A percentile compares a stretch with the other conserved stretches of the same genome.
phyloP scores from a whole-genome alignment of 2,797 vertebrate species.

The Fistularia commersonii region DNA sequence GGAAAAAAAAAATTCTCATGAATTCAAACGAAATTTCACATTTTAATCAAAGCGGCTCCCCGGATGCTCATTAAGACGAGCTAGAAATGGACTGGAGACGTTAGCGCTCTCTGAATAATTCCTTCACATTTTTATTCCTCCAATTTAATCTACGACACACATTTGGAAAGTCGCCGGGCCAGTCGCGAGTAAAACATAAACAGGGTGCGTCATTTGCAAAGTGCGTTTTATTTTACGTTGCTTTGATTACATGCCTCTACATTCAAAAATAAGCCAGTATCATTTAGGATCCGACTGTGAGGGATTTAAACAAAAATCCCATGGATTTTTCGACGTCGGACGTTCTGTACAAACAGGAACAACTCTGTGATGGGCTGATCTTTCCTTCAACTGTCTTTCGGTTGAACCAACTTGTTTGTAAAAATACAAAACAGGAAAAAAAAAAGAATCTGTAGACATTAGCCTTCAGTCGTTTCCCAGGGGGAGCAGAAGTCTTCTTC shows the following conservation, averaged over 20 bases:
- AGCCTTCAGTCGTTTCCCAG: slow-evolving; percentile 74
- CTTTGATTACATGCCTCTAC: slow-evolving; percentile 84
- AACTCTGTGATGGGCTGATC: slow-evolving; percentile 70
- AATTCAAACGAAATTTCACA: too few species aligned
- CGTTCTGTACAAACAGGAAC: slow-evolving; percentile 79
- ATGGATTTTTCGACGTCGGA: slow-evolving; percentile 67
- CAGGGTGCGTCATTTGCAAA: slow-evolving; percentile 76
- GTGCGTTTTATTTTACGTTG: slow-evolving; percentile 83
- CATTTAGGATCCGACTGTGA: slow-evolving; percentile 74
- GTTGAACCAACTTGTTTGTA: slow-evolving; percentile 73
- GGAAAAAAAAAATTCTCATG: neutral
- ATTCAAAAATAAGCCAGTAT: slow-evolving; percentile 82
- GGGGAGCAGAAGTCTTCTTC: slow-evolving; percentile 67
- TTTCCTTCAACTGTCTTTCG: slow-evolving; percentile 77
- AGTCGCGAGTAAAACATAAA: slow-evolving; percentile 72
- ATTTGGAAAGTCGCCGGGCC: slow-evolving; percentile 46
- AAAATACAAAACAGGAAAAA: slow-evolving; percentile 75
- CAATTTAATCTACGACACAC: slow-evolving; percentile 62
- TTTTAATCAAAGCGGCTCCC: too few species aligned
- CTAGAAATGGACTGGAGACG: slow-evolving; percentile 54
- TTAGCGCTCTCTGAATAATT: slow-evolving; percentile 60
- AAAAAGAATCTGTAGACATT: slow-evolving; percentile 63
- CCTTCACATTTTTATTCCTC: slow-evolving; percentile 62
- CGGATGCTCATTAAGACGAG: neutral
- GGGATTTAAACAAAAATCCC: slow-evolving; percentile 60